phyloP scores from a whole-genome alignment of 2,888 invertebrate species.

The Ametastegia equiseti region DNA sequence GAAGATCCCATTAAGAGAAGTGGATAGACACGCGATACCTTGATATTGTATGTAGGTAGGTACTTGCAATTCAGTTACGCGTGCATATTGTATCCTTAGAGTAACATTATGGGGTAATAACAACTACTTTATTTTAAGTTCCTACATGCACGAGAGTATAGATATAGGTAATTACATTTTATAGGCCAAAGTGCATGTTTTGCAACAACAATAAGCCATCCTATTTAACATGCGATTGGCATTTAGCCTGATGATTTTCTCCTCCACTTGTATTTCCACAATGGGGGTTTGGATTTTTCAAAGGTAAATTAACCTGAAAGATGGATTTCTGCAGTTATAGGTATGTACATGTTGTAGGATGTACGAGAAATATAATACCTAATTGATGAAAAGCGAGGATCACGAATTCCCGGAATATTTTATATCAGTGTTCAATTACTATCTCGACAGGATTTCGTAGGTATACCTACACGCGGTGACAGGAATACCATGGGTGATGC shows the following conservation, averaged over 20 bases:
- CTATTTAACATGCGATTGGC: background rate
- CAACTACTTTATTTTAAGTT: background rate
- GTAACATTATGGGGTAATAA: background rate
- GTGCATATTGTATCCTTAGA: background rate
- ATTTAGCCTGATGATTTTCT: too few species aligned
- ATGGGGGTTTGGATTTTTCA: too few species aligned
- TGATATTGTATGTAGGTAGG: background rate
- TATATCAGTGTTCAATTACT: conserved; percentile 32
- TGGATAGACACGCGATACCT: conserved; percentile 40
- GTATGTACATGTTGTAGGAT: background rate
- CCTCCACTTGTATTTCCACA: background rate
- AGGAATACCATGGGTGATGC: background rate
- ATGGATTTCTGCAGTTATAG: too few species aligned
- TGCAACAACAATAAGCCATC: background rate
- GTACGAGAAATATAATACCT: too few species aligned
- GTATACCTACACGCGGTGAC: background rate
- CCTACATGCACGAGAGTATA: background rate
- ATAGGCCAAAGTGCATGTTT: background rate
- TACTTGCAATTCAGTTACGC: conserved; percentile 11
- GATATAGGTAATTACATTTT: background rate
- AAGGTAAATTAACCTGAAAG: too few species aligned
- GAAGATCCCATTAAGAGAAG: conserved; percentile 34
- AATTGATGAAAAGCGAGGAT: background rate
- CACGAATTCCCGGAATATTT: background rate
- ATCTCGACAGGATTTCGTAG: conserved; percentile 9